phyloP scores from a whole-genome alignment of 2,888 invertebrate genomes.

The Isoperla grammatica region DNA sequence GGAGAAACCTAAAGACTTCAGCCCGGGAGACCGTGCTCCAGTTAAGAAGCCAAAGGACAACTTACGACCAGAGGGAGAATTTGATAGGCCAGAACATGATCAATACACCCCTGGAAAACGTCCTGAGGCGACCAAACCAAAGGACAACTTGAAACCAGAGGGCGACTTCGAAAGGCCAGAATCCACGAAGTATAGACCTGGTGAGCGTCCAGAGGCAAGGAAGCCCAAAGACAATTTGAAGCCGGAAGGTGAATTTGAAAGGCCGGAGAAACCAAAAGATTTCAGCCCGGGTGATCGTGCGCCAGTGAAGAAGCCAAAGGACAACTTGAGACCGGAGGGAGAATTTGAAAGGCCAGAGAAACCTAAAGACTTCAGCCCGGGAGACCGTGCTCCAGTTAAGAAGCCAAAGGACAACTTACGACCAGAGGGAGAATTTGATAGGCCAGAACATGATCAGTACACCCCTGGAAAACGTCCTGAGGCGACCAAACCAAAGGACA shows the following conservation, averaged over 20 bases:
- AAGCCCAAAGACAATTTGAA: slow-evolving; percentile 37
- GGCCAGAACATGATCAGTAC: slow-evolving; percentile 24
- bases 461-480: slow-evolving; percentile 28
- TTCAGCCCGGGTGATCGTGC: slow-evolving; percentile 31
- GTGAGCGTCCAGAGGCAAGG: slow-evolving; percentile 45
- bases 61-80: slow-evolving; percentile 40
- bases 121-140: slow-evolving; percentile 33
- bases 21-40: slow-evolving; percentile 40
- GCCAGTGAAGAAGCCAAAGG: slow-evolving; percentile 29
- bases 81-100: slow-evolving; percentile 43
- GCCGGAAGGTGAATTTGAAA: slow-evolving; percentile 38
- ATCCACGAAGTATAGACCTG: slow-evolving; percentile 45
- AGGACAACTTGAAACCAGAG: slow-evolving; percentile 60
- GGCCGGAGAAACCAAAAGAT: slow-evolving; percentile 25
- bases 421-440: slow-evolving; percentile 36
- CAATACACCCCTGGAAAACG: slow-evolving; percentile 11
- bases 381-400: slow-evolving; percentile 45
- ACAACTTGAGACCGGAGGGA: slow-evolving; percentile 42
- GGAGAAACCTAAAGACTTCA: no score
- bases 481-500: slow-evolving; percentile 40
- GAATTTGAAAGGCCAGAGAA: slow-evolving; percentile 33
- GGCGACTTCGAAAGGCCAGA: slow-evolving; percentile 55
- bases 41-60: slow-evolving; percentile 36
- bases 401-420: slow-evolving; percentile 56
- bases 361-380: slow-evolving; percentile 20